phyloP scores from a whole-genome alignment of 2,113 vertebrate species.

The Talpa occidentalis region DNA sequence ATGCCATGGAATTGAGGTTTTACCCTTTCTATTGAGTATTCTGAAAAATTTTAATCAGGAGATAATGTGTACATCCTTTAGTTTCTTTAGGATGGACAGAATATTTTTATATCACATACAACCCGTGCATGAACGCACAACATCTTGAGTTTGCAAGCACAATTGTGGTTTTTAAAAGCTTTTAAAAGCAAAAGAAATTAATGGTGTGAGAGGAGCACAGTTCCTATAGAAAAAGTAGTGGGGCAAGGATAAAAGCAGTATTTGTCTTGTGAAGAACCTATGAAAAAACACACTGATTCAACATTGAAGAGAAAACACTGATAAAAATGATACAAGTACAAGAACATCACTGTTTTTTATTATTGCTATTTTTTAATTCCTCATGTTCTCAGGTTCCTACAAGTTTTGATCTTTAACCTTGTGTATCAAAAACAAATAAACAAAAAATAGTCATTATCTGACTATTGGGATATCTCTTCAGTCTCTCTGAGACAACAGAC shows the following conservation, averaged over 20 bases:
- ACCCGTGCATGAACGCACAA: background rate
- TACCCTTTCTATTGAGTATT: background rate
- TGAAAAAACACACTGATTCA: background rate
- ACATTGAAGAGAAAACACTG: constrained; percentile 23
- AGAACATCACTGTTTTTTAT: background rate
- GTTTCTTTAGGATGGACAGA: background rate
- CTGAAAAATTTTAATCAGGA: background rate
- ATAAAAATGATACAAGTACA: constrained; percentile 13
- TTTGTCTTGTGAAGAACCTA: background rate
- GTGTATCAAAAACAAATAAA: background rate
- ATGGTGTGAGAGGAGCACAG: background rate
- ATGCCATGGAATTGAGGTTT: background rate
- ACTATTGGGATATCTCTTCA: background rate
- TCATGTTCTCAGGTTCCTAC: background rate
- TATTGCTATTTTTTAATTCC: background rate
- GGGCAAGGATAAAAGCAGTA: background rate
- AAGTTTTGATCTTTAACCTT: constrained; percentile 50
- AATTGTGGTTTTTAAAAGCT: constrained; percentile 34
- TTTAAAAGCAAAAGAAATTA: constrained; percentile 50
- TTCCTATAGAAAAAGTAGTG: constrained; percentile 10
- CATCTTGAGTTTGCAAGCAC: background rate
- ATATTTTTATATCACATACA: background rate
- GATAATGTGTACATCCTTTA: background rate
- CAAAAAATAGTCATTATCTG: background rate
- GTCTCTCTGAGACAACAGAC: constrained; percentile 19